These are phyloP conservation scores for Cyprinus carpio DNA, from an alignment of 2,113 vertebrate species.

Conservation along the genomic window DNA sequence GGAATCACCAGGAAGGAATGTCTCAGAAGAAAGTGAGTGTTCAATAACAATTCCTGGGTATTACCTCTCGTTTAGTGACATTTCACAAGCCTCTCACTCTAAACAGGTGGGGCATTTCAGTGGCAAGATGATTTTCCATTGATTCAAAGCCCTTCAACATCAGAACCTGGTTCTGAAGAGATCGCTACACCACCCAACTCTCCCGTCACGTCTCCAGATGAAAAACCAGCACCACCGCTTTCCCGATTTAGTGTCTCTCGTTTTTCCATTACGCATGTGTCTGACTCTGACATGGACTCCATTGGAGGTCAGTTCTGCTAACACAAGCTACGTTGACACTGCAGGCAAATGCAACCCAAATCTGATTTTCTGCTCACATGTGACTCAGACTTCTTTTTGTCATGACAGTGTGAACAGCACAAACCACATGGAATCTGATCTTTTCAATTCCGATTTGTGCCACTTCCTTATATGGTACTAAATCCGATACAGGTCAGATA, in stretches of 20 bases:
- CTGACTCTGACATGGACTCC: conserved; percentile 79
- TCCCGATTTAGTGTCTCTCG: conserved; percentile 88
- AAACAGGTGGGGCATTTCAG: conserved; percentile 73
- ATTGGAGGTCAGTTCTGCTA: conserved; percentile 76
- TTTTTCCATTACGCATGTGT: conserved; percentile 95
- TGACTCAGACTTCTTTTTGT: no score
- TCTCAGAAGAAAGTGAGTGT: conserved; percentile 76
- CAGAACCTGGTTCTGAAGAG: conserved; percentile 54
- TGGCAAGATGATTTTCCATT: conserved; percentile 76
- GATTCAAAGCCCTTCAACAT: conserved; percentile 61
- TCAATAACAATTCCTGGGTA: not conserved
- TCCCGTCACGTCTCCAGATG: conserved; percentile 60
- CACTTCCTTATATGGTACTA: no score
- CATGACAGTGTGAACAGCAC: no score
- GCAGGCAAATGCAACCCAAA: no score
- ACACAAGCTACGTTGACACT: not conserved
- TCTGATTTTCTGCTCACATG: no score
- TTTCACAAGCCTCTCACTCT: conserved; percentile 22
- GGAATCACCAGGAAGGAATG: conserved; percentile 56
- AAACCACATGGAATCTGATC: no score
- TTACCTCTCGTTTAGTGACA: not conserved
- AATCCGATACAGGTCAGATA: no score
- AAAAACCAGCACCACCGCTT: conserved; percentile 68
- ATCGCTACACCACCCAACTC: conserved; percentile 54
- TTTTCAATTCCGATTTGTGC: no score